These are phyloP conservation scores for Micoletzkya japonica DNA, from an alignment of 2,888 invertebrate species.

Conservation along the genomic window DNA sequence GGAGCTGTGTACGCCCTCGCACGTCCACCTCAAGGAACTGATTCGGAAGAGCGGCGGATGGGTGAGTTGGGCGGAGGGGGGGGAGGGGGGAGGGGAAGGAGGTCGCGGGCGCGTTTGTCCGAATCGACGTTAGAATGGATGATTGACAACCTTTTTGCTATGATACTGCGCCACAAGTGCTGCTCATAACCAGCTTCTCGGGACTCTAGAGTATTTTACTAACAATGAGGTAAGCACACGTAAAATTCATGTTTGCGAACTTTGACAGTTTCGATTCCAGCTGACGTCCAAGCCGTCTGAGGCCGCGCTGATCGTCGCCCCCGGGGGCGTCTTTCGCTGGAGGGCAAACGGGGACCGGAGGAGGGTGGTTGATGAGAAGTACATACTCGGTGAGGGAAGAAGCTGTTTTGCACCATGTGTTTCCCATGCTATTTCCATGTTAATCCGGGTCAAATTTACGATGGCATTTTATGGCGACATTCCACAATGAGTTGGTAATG, in stretches of 20 bases:
- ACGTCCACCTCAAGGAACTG: slow-evolving; percentile 24
- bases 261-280: too few relatives aligned
- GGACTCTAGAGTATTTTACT: too few relatives aligned
- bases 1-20: slow-evolving; percentile 23
- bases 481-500: background rate
- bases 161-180: too few relatives aligned
- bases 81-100: background rate
- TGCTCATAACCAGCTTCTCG: too few relatives aligned
- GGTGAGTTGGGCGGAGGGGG: background rate
- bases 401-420: too few relatives aligned
- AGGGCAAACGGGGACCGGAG: background rate
- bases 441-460: background rate
- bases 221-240: too few relatives aligned
- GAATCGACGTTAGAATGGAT: background rate
- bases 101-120: background rate
- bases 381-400: slow-evolving; percentile 26
- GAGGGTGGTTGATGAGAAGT: slow-evolving; percentile 21
- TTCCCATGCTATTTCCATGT: too few relatives aligned
- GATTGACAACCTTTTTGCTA: background rate
- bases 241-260: too few relatives aligned
- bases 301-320: slow-evolving; percentile 24
- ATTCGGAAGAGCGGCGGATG: slow-evolving; percentile 29
- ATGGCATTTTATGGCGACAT: background rate
- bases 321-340: background rate
- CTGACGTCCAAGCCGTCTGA: slow-evolving; percentile 9